Evolutionary conservation across 2,113 vertebrate species (phyloP).

Genomic region (human (Homo sapiens)): GRCh38 chr12:92225001-92225500

Average conservation of each 20-base stretch:
- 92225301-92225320: neutral
- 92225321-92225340: neutral
- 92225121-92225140: neutral
- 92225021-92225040: slow-evolving; percentile 40
- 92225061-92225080: neutral
- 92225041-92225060: neutral
- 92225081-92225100: neutral
- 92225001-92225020: neutral
- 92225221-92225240: neutral
- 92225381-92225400: neutral
- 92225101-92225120: neutral
- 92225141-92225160: neutral
- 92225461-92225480: neutral
- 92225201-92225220: neutral
- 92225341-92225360: neutral
- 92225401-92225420: neutral
- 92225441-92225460: neutral
- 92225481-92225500: neutral
- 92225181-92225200: neutral
- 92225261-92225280: neutral
- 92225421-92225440: neutral
- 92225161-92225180: neutral
- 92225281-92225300: neutral
- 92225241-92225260: neutral
- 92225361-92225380: neutral